Percentiles rank a stretch among this genome's conserved stretches.
These are phyloP conservation scores for Limenitis arthemis DNA, from an alignment of 2,888 invertebrate species.

Conservation along the genomic window DNA sequence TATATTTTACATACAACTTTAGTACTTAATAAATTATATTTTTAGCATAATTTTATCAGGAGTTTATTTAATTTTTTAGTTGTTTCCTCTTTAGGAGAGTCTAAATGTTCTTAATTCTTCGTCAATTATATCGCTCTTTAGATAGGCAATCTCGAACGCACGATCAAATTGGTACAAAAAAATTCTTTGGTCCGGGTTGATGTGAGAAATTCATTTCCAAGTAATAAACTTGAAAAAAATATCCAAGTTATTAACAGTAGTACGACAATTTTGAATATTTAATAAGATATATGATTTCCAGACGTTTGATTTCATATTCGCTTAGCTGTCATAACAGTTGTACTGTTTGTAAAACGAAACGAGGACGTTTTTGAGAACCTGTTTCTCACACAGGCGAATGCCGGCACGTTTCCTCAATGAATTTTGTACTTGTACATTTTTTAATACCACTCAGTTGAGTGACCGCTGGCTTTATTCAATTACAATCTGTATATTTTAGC, in stretches of 20 bases:
- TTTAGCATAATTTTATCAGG: not conserved
- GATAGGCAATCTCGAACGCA: constrained; percentile 50
- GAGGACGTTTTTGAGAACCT: constrained; percentile 45
- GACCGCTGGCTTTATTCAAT: constrained; percentile 30
- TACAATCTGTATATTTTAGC: not conserved
- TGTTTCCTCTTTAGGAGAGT: constrained; percentile 7
- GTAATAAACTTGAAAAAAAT: constrained; percentile 3
- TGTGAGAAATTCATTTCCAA: constrained; percentile 29
- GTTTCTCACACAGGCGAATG: constrained; percentile 38
- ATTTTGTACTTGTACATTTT: constrained; percentile 33
- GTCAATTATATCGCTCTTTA: constrained; percentile 39
- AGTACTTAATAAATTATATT: no score
- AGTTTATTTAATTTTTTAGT: not conserved
- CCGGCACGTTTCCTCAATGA: constrained; percentile 40
- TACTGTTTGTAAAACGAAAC: constrained; percentile 43
- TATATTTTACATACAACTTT: no score
- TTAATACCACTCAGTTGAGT: constrained; percentile 26
- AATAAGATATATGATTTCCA: constrained; percentile 1
- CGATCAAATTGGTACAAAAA: constrained; percentile 46
- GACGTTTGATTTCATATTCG: constrained; percentile 22
- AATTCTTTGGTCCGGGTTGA: constrained; percentile 39
- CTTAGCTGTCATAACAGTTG: constrained; percentile 37
- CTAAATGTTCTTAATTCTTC: constrained; percentile 33
- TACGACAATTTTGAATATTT: not conserved
- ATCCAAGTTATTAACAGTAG: not conserved